Percentiles rank a stretch among this genome's conserved stretches.
Evolutionary conservation across 1,140 invertebrate species (phyloP).

Genomic region (Caenorhabditis briggsae): DNA sequence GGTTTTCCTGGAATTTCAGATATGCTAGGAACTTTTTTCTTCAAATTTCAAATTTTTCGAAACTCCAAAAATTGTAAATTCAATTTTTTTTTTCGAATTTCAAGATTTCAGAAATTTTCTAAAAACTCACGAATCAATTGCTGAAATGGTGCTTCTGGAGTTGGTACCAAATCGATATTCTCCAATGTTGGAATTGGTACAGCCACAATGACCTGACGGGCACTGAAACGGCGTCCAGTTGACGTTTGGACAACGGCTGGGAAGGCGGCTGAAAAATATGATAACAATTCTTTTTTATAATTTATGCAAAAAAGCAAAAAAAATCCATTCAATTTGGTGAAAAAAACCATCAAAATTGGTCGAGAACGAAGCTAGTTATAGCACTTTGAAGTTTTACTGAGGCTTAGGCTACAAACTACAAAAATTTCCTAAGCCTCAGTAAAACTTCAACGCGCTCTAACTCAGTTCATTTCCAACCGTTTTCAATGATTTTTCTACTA

Average conservation of each 20-base stretch:
- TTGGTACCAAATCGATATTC: constrained; percentile 52
- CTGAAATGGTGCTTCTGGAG: constrained; percentile 47
- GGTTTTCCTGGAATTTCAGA: no score
- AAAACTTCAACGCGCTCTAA: neutral
- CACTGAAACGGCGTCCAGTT: neutral
- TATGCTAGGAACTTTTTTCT: no score
- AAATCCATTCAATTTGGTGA: neutral
- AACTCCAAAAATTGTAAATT: no score
- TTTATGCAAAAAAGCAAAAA: neutral
- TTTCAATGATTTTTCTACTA: neutral
- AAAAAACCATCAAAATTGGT: neutral
- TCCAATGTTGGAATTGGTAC: constrained; percentile 52
- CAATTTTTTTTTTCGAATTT: neutral
- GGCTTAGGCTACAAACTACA: neutral
- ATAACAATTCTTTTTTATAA: no score
- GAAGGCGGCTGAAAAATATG: constrained; percentile 25
- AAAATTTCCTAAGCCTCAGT: neutral
- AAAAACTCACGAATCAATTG: constrained; percentile 32
- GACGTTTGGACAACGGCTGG: constrained; percentile 48
- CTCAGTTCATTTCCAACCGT: neutral
- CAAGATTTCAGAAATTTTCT: neutral
- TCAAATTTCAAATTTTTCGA: neutral
- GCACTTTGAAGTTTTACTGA: neutral
- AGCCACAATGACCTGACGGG: constrained; percentile 60
- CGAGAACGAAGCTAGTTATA: neutral